Evolutionary conservation across 2,888 invertebrate genomes (phyloP).

Genomic region (Chrysolina haemoptera): DNA sequence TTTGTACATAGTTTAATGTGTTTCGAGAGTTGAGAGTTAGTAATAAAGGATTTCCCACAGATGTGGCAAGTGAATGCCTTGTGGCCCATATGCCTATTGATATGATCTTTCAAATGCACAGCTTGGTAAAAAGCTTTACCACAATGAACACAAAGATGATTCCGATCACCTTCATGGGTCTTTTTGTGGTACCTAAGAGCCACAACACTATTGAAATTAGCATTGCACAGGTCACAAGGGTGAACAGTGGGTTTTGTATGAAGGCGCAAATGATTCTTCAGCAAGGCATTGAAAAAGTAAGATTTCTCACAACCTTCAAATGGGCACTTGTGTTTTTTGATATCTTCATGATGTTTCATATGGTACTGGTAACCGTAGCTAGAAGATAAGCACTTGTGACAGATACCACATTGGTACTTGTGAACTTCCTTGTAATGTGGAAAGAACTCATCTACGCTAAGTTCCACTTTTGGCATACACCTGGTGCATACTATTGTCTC

Average conservation of each 20-base stretch:
- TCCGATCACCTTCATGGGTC: constrained; percentile 9
- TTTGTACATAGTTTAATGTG: constrained; percentile 11
- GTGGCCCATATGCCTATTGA: constrained; percentile 17
- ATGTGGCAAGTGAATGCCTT: constrained; percentile 13
- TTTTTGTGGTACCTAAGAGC: constrained; percentile 14
- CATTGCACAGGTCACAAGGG: constrained; percentile 6
- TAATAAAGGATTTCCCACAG: constrained; percentile 10
- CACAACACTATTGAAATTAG: background rate
- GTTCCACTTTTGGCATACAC: background rate
- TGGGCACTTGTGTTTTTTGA: constrained; percentile 19
- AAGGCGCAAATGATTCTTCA: constrained; percentile 17
- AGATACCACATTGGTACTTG: constrained; percentile 24
- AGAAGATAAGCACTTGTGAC: constrained; percentile 12
- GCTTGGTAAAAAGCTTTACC: constrained; percentile 21
- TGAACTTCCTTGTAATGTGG: constrained; percentile 13
- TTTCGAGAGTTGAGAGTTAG: constrained; percentile 1
- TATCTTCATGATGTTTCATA: constrained; percentile 11
- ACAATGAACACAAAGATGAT: constrained; percentile 18
- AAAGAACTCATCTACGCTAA: constrained; percentile 10
- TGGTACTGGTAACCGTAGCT: constrained; percentile 20
- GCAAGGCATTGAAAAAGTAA: background rate
- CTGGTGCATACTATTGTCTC: constrained; percentile 5
- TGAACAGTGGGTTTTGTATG: background rate
- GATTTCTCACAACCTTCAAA: constrained; percentile 21
- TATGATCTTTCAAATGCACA: constrained; percentile 20